Base-by-base conservation (phyloP, 2,797 vertebrate species). In the Sparus aurata region DNA sequence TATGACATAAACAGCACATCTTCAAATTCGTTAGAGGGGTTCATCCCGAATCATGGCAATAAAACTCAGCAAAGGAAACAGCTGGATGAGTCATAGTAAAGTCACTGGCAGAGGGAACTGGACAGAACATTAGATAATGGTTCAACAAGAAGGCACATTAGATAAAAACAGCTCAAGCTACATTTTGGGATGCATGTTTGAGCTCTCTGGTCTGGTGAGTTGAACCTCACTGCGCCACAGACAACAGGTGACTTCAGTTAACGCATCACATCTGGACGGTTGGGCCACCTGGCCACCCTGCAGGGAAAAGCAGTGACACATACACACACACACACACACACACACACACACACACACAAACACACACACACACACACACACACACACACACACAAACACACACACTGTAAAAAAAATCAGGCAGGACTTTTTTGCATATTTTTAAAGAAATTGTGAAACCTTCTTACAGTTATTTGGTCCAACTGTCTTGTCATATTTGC, bases 1-100 rank as follows among this genome's bases (percentile, higher is more conserved):
- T n/a, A 8, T 82, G 83, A 83, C 67, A 85, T 79, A 90, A 89
- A 90, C 79, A 85, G 69, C 86, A 85, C 82, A 73, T 87, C 78
- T 72, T 77, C 54, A 88, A 87, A 87, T 86, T 72, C 79, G 74
- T 63, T 77, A 2, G 58, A 72, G 47, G 72, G 27, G 55, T 57
- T 77, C 16, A 1, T 78, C 68, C 43, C 54, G 66, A 77, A 82
- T 73, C 23, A 27, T 30, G 62, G 69, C 70, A 77, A 77, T 80
- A 77, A 87, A 87, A 82, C 46, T 22, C 16, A 66, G 59, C 13
- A 34, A 54, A 77, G 49, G 69, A 88, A 87, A 68, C 66, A 68
- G 59, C 38, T 70, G 58, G 23, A 83, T 54, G 64, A 73, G 3
- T 80, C 52, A 64, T 49, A 87, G 67, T 46, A 69, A 71, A 77